Evolutionary conservation across 1,140 invertebrate genomes (phyloP).

Genomic region (Antheraea mylitta): DNA sequence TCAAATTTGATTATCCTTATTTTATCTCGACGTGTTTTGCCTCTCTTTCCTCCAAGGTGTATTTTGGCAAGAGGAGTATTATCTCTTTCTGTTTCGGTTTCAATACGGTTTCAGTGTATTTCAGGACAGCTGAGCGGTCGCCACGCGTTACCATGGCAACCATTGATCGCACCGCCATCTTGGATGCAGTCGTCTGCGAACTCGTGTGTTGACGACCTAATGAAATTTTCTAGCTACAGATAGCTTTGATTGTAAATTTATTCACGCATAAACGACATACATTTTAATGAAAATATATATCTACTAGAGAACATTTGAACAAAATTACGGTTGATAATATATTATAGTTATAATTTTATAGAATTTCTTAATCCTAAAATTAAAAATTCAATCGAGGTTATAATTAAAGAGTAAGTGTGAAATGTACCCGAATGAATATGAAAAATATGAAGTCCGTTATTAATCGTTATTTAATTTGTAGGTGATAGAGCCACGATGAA

Average conservation of each 20-base stretch:
- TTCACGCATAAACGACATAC: background rate
- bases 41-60: constrained; percentile 15
- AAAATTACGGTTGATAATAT: no score
- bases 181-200: constrained; percentile 67
- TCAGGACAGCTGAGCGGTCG: constrained; percentile 54
- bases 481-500: no score
- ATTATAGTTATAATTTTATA: no score
- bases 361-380: no score
- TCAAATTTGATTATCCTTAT: background rate
- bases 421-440: no score
- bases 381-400: no score
- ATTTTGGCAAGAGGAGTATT: background rate
- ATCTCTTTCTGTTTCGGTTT: constrained; percentile 35
- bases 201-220: constrained; percentile 4
- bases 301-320: no score
- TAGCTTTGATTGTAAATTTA: constrained; percentile 1
- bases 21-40: background rate
- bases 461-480: no score
- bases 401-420: no score
- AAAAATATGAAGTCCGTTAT: no score
- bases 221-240: background rate
- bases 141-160: constrained; percentile 68
- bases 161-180: constrained; percentile 70
- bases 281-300: background rate
- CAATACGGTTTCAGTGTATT: constrained; percentile 47